A percentile compares a stretch with the other conserved stretches of the same genome.
phyloP scores from a whole-genome alignment of 2,888 invertebrate genomes.

The Temnothorax rugatulus region DNA sequence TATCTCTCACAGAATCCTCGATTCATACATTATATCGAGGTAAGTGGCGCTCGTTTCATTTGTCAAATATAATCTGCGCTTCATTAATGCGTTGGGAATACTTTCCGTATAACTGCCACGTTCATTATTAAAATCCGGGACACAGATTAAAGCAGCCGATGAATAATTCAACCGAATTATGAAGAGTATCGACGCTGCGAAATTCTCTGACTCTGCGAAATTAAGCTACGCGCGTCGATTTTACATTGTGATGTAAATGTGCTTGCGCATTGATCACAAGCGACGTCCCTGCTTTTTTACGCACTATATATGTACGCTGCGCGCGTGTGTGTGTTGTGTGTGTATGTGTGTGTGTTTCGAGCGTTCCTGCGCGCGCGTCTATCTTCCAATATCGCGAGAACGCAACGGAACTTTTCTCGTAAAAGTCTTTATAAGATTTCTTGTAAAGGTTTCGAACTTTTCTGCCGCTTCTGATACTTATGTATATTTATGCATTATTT shows the following conservation, averaged over 20 bases:
- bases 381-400: slow-evolving; percentile 49
- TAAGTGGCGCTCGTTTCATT: slow-evolving; percentile 51
- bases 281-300: slow-evolving; percentile 35
- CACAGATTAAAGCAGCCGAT: slow-evolving; percentile 51
- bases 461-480: slow-evolving; percentile 50
- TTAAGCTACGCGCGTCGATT: slow-evolving; percentile 49
- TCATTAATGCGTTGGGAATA: slow-evolving; percentile 45
- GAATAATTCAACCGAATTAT: slow-evolving; percentile 56
- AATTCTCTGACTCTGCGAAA: slow-evolving; percentile 36
- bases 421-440: slow-evolving; percentile 57
- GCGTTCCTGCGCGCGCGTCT: slow-evolving; percentile 23
- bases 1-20: slow-evolving; percentile 21
- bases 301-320: not conserved
- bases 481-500: slow-evolving; percentile 59
- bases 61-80: slow-evolving; percentile 53
- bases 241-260: slow-evolving; percentile 48
- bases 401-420: slow-evolving; percentile 56
- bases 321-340: not conserved
- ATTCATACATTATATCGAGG: slow-evolving; percentile 36
- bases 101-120: slow-evolving; percentile 18
- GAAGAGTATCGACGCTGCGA: slow-evolving; percentile 42
- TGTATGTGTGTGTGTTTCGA: not conserved
- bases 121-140: slow-evolving; percentile 57
- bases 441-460: slow-evolving; percentile 50
- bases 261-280: slow-evolving; percentile 28